phyloP scores from a whole-genome alignment of 2,113 vertebrate species.

The Falco punctatus region DNA sequence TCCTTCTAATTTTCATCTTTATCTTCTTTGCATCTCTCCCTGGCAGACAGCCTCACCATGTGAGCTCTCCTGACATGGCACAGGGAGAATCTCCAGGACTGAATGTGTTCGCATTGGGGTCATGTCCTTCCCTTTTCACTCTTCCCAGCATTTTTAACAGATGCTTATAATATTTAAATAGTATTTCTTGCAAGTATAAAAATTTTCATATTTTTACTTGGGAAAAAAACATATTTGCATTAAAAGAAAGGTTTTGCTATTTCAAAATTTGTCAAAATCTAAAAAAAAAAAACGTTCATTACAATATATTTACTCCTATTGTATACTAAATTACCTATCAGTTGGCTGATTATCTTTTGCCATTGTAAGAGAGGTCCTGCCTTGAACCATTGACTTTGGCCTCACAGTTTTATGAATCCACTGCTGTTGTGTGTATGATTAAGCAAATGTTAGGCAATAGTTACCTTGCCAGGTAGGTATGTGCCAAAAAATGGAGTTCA shows the following conservation, averaged over 20 bases:
- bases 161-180: neutral
- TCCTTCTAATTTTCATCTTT: neutral
- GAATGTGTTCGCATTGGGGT: neutral
- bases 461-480: neutral
- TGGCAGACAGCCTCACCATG: neutral
- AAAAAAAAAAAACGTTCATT: too few relatives aligned
- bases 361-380: neutral
- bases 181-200: neutral
- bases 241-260: neutral
- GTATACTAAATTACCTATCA: neutral
- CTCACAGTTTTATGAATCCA: neutral
- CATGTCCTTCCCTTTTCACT: neutral
- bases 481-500: neutral
- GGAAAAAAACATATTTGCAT: neutral
- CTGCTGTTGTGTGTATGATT: neutral
- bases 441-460: neutral
- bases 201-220: neutral
- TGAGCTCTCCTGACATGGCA: neutral
- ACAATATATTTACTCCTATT: neutral
- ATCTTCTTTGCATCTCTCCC: neutral
- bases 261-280: neutral
- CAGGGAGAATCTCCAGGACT: neutral
- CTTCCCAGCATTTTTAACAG: neutral
- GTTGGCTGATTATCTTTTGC: neutral
- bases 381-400: neutral